These are phyloP conservation scores for Herminia tarsipennalis DNA, from an alignment of 2,888 invertebrate species.

Conservation along the genomic window DNA sequence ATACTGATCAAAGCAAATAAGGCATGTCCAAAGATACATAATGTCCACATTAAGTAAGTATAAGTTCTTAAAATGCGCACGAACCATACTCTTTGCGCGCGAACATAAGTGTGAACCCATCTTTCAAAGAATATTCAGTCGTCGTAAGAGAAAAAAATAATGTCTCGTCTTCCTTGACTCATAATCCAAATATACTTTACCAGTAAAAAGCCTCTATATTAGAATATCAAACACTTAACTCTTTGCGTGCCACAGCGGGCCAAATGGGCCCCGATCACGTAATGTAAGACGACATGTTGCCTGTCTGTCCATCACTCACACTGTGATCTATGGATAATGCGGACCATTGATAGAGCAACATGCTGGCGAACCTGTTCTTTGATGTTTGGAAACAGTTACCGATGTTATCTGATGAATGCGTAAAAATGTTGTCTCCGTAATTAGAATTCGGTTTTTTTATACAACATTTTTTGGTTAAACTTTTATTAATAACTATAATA, in stretches of 20 bases:
- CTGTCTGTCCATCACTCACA: conserved; percentile 11
- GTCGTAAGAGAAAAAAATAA: background rate
- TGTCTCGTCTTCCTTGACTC: background rate
- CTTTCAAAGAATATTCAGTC: too few species aligned
- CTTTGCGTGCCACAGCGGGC: conserved; percentile 6
- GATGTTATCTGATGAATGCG: background rate
- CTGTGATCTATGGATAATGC: conserved; percentile 6
- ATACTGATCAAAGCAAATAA: too few species aligned
- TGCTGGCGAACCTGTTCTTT: background rate
- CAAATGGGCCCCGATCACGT: conserved; percentile 14
- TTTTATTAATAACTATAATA: too few species aligned
- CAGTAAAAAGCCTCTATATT: conserved; percentile 6
- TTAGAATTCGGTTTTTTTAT: too few species aligned
- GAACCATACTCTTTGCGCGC: too few species aligned
- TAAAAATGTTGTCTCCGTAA: too few species aligned
- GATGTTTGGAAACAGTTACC: background rate
- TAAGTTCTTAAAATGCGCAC: too few species aligned
- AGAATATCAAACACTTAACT: conserved; percentile 17
- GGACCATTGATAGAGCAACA: background rate
- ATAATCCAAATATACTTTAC: conserved; percentile 2
- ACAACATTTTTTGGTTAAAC: too few species aligned
- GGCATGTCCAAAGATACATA: too few species aligned
- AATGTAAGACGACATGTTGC: conserved; percentile 10
- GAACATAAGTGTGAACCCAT: too few species aligned
- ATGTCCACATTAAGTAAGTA: too few species aligned